Base-by-base conservation (phyloP, 1,140 invertebrate genomes). In the Caenorhabditis brenneri region DNA sequence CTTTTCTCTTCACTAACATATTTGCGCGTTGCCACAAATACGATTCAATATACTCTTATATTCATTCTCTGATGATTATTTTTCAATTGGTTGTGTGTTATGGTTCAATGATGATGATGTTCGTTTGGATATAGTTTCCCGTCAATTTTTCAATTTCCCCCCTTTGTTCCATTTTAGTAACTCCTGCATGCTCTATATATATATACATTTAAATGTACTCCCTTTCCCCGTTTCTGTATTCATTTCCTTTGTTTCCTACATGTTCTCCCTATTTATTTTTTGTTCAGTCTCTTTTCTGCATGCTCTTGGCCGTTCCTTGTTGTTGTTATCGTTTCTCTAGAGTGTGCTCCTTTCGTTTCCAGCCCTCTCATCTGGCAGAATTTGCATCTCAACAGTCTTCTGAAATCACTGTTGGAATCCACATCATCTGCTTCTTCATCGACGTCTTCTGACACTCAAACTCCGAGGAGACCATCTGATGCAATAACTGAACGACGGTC, bases 341-440 rank as follows among this genome's bases (percentile, higher is more conserved):
- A 74, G 65, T 74, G 65, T 74, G 65, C 65, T 74, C 65, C 65
- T 74, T 74, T 42, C 65, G 65, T 74, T 74, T 74, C 65, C 65
- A 74, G 65, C 65, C 65, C 65, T 3, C 33, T 74, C 65, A 31
- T 74, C 33, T 74, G 65, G 65, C 65, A 74, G 36, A 74, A 74
- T 42, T 27, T 74, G 65, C 65, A 74, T 74, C 65, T 74, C 65
- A 74, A 74, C 65, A 74, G 36, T 42, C 65, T 74, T 74, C 65
- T 74, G 65, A 74, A 74, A 19, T 74, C 65, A 9, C n/a, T 74
- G 0, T n/a, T 74, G 0, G 65, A 74, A 27, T 65, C 58, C 16
- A 36, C 58, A 10, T 24, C 65, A 24, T 22, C 65, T 24, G 27
- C 65, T 1, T 55, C 53, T 3, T 65, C 58, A 27, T 29, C 53